Evolutionary conservation across 2,888 invertebrate species (phyloP).

Genomic region (Galerucella pusilla): DNA sequence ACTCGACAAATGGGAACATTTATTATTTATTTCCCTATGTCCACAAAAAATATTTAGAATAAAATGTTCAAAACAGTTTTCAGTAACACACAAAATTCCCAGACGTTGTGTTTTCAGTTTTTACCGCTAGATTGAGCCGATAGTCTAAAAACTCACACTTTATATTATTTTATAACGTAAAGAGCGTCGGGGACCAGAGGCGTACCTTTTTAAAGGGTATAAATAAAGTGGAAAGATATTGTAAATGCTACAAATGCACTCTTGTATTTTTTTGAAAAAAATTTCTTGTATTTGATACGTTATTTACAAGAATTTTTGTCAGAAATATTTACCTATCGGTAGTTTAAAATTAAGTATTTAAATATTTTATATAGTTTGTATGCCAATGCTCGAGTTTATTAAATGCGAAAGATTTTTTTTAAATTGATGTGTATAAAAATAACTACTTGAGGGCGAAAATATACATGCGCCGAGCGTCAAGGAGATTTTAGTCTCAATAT

Average conservation of each 20-base stretch:
- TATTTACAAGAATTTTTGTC: too few relatives aligned
- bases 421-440: constrained; percentile 12
- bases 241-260: too few relatives aligned
- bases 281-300: too few relatives aligned
- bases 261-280: too few relatives aligned
- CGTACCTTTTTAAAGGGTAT: neutral
- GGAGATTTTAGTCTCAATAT: constrained; percentile 2
- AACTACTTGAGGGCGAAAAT: constrained; percentile 10
- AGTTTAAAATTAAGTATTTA: neutral
- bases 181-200: neutral
- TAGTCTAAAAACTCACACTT: neutral
- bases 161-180: neutral
- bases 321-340: too few relatives aligned
- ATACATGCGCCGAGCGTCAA: constrained; percentile 13
- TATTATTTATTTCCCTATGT: too few relatives aligned
- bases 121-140: neutral
- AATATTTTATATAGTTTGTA: neutral
- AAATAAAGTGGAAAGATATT: too few relatives aligned
- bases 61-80: neutral
- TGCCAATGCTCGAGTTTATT: neutral
- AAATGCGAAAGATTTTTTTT: neutral
- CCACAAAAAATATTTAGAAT: neutral
- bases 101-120: neutral
- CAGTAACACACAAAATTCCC: neutral
- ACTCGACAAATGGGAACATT: too few relatives aligned